Evolutionary conservation across 1,140 invertebrate species (phyloP), one percentile per base, ranked within the genome.

Genomic region (Cherax destructor): DNA sequence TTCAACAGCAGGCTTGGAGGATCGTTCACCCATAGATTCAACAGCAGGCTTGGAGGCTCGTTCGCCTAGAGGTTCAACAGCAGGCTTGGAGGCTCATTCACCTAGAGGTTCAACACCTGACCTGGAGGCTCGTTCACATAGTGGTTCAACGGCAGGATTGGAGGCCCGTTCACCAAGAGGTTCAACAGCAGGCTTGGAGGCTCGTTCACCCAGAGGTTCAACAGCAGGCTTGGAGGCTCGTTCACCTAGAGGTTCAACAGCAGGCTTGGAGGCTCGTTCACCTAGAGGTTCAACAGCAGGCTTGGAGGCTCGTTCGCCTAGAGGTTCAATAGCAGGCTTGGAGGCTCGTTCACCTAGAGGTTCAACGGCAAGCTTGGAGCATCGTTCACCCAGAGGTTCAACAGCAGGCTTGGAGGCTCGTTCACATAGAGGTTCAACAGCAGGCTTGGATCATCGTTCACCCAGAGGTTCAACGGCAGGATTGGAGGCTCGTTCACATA

Each of bases 341-440:
- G 80, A 83, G n/a, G 24, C 11, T 83, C 52, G 52, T 59, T 84
- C 7, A 41, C 2, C 30, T 2, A 69, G 65, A 69, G 65, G 65
- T n/a, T 81, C 79, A 10, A 56, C 18, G 56, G 50, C 0, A 21
- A 18, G 16, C 21, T 11, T 81, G 79, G 79, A 81, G 49, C 1
- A 4, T 52, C 79, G 79, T 81, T 81, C 79, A 81, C 79, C 79
- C 0, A 81, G 79, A 56, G 79, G 24, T 52, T 81, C 79, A 49
- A 56, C 79, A 30, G 79, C 79, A 56, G 79, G 79, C 52, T 21
- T 83, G n/a, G 80, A 83, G 80, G 30, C 80, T 11, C 83, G 49
- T 74, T 85, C 83, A 72, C 69, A 65, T 11, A 85, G 83, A 72
- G 41, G 83, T 24, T 85, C 83, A 49, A 72, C 61, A 11, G 83